Conservation (phyloP, 2,797 vertebrate genomes). For the Oceanodroma leucorhoa region DNA sequence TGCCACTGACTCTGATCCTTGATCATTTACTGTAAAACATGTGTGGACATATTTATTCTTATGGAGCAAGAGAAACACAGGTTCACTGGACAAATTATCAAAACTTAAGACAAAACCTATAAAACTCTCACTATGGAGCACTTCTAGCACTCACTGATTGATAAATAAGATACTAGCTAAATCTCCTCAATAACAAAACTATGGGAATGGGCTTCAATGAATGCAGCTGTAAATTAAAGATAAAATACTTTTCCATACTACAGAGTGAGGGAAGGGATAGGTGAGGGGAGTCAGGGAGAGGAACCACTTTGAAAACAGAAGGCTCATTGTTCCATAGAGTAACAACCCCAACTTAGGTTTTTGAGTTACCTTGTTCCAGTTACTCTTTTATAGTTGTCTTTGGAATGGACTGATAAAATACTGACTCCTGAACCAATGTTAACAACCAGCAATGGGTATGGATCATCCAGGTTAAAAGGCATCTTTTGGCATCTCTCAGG, state of each 20-base stretch:
- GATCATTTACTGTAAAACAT: background rate
- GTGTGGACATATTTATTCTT: background rate
- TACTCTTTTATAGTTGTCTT: slow-evolving; percentile 88
- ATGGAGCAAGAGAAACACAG: background rate
- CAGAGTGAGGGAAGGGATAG: background rate
- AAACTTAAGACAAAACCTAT: background rate
- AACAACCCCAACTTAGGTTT: background rate
- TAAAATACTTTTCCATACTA: background rate
- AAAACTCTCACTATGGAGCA: background rate
- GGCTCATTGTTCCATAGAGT: background rate
- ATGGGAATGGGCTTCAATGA: background rate
- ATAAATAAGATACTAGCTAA: background rate
- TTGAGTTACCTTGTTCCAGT: slow-evolving; percentile 85
- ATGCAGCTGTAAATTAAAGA: background rate
- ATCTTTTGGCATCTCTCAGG: slow-evolving; percentile 89
- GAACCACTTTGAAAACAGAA: background rate
- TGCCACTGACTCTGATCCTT: background rate
- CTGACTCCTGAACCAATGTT: slow-evolving; percentile 91
- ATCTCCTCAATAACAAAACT: background rate
- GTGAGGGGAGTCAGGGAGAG: background rate
- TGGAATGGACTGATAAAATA: slow-evolving; percentile 88
- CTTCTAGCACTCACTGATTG: background rate
- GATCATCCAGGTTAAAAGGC: slow-evolving; percentile 87
- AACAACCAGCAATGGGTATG: slow-evolving; percentile 87
- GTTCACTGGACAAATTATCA: background rate